Evolutionary conservation across 2,113 vertebrate species (phyloP).

Genomic region (Mystacornis crossleyi): DNA sequence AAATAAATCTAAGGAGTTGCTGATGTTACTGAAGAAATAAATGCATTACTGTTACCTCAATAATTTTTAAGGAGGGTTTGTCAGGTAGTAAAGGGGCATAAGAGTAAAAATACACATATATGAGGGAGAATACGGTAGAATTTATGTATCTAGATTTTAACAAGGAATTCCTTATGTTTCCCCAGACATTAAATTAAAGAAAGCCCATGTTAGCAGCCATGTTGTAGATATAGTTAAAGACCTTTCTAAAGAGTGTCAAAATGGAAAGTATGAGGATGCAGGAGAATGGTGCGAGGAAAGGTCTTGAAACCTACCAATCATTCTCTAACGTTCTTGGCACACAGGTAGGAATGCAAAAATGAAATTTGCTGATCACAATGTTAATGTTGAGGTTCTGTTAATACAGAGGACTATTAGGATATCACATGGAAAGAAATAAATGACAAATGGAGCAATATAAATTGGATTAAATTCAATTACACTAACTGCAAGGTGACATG

Average conservation of each 20-base stretch:
- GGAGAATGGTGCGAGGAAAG: neutral
- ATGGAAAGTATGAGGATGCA: neutral
- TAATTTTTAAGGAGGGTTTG: neutral
- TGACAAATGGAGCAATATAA: conserved; percentile 26
- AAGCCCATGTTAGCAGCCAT: accelerated
- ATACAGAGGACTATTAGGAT: conserved; percentile 5
- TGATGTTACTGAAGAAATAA: neutral
- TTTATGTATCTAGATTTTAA: neutral
- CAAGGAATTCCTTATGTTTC: neutral
- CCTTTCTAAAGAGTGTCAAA: neutral
- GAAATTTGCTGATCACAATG: conserved; percentile 16
- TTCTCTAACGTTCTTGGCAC: neutral
- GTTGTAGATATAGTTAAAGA: neutral
- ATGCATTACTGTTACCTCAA: neutral
- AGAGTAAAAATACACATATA: neutral
- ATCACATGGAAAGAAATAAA: conserved; percentile 19
- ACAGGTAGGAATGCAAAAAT: neutral
- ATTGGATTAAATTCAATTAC: conserved; percentile 38
- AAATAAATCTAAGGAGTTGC: neutral
- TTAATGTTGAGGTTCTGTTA: conserved; percentile 5
- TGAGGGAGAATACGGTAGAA: neutral
- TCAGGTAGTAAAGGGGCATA: neutral
- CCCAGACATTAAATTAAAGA: neutral
- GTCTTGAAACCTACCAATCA: neutral
- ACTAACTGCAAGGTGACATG: conserved; percentile 19